phyloP scores from a whole-genome alignment of 92 coral and sea anemone genomes.

The Epizoanthus fatuus region DNA sequence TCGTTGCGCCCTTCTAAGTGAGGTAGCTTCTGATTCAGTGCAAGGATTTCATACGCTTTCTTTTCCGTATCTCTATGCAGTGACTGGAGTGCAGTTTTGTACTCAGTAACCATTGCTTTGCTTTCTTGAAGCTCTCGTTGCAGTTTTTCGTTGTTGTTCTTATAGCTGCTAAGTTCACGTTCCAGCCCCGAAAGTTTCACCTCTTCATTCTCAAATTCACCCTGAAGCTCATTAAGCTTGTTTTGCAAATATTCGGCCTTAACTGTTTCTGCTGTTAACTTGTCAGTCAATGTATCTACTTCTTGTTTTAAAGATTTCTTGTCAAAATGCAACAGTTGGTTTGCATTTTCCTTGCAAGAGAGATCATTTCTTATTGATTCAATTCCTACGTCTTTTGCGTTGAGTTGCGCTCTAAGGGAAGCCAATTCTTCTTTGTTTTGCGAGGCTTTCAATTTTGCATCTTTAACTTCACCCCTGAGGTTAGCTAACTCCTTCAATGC shows the following conservation, averaged over 20 bases:
- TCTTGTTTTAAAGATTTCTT: constrained; percentile 64
- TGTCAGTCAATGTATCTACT: constrained; percentile 55
- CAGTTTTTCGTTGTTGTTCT: constrained; percentile 72
- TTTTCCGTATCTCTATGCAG: constrained; percentile 69
- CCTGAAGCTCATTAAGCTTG: constrained; percentile 60
- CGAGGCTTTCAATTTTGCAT: constrained; percentile 61
- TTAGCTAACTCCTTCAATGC: constrained; percentile 72
- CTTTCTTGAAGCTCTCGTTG: constrained; percentile 60
- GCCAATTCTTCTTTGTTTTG: constrained; percentile 71
- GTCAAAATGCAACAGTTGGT: constrained; percentile 61
- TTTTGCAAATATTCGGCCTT: constrained; percentile 64
- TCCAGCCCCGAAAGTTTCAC: constrained; percentile 51
- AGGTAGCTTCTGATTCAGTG: constrained; percentile 64
- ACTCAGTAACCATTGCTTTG: constrained; percentile 51
- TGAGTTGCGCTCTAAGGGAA: constrained; percentile 65
- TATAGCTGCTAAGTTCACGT: constrained; percentile 40
- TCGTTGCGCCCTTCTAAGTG: constrained; percentile 60
- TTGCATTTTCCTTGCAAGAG: constrained; percentile 66
- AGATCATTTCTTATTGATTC: constrained; percentile 61
- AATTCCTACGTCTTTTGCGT: constrained; percentile 66
- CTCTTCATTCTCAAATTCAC: constrained; percentile 72
- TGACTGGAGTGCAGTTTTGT: constrained; percentile 57
- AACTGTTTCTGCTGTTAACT: constrained; percentile 60
- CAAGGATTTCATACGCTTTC: constrained; percentile 66
- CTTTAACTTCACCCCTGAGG: constrained; percentile 70